Evolutionary conservation across 2,113 vertebrate species (phyloP).

Genomic region (Elanus axillaris): DNA sequence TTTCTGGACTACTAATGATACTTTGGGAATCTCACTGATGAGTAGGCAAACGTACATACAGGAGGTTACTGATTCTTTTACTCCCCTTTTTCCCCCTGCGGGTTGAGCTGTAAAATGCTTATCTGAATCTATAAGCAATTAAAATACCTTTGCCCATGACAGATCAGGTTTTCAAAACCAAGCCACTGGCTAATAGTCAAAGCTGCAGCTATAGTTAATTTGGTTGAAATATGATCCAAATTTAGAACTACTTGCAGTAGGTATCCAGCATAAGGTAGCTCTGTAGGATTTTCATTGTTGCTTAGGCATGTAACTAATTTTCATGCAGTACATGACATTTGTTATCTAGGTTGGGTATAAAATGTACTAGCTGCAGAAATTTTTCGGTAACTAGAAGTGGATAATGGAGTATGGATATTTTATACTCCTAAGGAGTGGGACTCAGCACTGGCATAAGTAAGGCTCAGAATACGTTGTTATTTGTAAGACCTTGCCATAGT

Average conservation of each 20-base stretch:
- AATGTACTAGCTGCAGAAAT: not conserved
- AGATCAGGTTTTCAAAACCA: not conserved
- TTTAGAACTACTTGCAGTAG: not conserved
- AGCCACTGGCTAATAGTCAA: not conserved
- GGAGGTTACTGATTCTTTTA: not conserved
- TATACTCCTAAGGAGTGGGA: not conserved
- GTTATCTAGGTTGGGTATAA: not conserved
- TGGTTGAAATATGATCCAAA: not conserved
- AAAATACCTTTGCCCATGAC: not conserved
- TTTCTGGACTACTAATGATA: not conserved
- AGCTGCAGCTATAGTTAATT: not conserved
- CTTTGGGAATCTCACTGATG: not conserved
- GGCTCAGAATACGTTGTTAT: not conserved
- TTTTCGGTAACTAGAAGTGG: not conserved
- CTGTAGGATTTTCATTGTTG: not conserved
- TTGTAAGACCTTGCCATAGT: not conserved
- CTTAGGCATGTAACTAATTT: not conserved
- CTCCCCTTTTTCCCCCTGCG: rapidly evolving
- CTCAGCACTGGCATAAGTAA: not conserved
- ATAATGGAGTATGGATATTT: not conserved
- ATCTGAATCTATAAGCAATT: not conserved
- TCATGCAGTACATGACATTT: not conserved
- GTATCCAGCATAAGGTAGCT: not conserved
- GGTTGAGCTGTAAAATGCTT: not conserved
- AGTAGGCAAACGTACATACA: not conserved